Base-by-base conservation (phyloP, 2,888 invertebrate species). In the Corbicula japonica region DNA sequence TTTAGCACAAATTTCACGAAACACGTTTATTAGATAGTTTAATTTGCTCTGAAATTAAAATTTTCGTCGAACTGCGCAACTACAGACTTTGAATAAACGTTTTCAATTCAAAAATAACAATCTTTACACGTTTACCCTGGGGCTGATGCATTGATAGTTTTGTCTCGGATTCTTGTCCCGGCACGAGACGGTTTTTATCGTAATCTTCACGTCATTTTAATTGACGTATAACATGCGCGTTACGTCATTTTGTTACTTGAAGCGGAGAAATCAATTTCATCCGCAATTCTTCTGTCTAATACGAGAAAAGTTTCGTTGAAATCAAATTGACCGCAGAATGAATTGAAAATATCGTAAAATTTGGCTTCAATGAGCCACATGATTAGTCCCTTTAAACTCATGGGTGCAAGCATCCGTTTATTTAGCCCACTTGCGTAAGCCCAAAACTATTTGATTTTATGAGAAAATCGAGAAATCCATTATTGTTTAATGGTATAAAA, bases 171-270 rank as follows among this genome's bases (percentile, higher is more conserved):
- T 62, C 50, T 21, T 52, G 48, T 41, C 76, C 15, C 80, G 58
- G 73, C 76, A 71, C 62, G 80, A 69, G 62, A 41, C 65, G 56
- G 48, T 41, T 58, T 50, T 68, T 72, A 65, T 72, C 68, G 68
- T 73, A 56, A 73, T 66, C 69, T 44, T 56, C 48, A 62, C 69
- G 79, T 69, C 76, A 76, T 23, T 65, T 54, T 60, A 75, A 30
- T 73, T 76, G 79, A 80, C 79, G 79, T 65, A 71, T 80, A 54
- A 54, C 76, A 62, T 66, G 66, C 52, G 58, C 48, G 65, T 83
- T 79, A 83, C 79, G 76, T 82, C 78, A 82, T 60, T 63, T 54
- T 65, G 41, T 76, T 61, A 41, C 41, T 76, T 34, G 50, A 23
- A 44, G 52, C n/a, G 63, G 54, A 54, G 54, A 41, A 62, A 72